Base-by-base conservation (phyloP, 2,888 invertebrate species). In the Platynereis dumerilii region DNA sequence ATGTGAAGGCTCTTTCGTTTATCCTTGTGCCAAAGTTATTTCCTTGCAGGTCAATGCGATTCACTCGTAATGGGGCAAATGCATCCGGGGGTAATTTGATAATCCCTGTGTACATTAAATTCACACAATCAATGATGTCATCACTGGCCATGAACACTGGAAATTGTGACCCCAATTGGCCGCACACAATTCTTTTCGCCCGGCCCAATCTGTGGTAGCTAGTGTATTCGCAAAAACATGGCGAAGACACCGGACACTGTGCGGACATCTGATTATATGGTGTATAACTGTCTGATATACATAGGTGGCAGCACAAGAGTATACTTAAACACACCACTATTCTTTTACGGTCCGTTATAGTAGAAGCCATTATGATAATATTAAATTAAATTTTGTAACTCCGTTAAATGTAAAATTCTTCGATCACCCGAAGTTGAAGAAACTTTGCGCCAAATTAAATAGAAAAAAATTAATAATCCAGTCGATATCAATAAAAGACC, bases 31-130 rank as follows among this genome's bases (percentile, higher is more conserved):
- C 58, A 28, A 72, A 65, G 61, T 66, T 65, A 55, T 72, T 72
- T 24, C 72, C 72, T 52, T 69, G 69, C 7, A 72, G 56, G 61
- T 72, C 71, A 26, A 72, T 63, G 20, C 69, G 56, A 34, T 58
- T 54, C 15, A 66, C 61, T 53, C 64, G 59, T 26, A 65, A 24
- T 12, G 34, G 26, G 3, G 44, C 26, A 57, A 62, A 57, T 5
- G 45, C 62, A 44, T 28, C 39, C 10, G 39, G 24, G 1, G 62
- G 62, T n/a, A 62, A 20, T 24, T 24, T 15, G 2, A 10, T 17
- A 2, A 57, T n/a, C 10, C 62, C 62, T 17, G 62, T 57, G 48
- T 62, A 62, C 62, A 62, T 62, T 1, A 62, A 22, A 1, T 39
- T 62, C 5, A 62, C 39, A 42, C 62, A 52, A 26, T 57, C 62